Percentiles rank a stretch among this genome's conserved stretches.
These are phyloP conservation scores for Lathamus discolor DNA, from an alignment of 2,113 vertebrate genomes.

Conservation along the genomic window DNA sequence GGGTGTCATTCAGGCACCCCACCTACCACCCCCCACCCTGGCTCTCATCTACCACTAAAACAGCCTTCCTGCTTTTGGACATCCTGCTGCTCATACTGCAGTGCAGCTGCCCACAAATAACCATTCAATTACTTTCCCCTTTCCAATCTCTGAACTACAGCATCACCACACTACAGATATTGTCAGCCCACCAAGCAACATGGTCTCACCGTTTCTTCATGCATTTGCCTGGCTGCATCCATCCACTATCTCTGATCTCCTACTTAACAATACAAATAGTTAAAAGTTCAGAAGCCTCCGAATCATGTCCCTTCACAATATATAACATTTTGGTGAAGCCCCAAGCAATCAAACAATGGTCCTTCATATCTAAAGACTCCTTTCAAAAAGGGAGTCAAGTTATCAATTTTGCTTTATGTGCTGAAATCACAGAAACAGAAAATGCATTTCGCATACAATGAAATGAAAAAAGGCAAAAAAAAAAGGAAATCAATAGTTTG, in stretches of 20 bases:
- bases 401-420: slow-evolving; percentile 4
- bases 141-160: background rate
- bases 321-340: background rate
- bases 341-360: background rate
- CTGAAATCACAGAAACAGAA: slow-evolving; percentile 22
- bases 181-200: background rate
- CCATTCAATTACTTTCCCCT: background rate
- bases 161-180: background rate
- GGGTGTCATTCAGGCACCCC: background rate
- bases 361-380: background rate
- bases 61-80: background rate
- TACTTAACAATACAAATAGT: background rate
- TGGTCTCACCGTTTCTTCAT: fast-evolving
- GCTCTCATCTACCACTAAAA: background rate
- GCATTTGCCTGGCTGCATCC: background rate
- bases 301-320: background rate
- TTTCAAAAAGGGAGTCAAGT: background rate
- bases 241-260: background rate
- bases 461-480: background rate
- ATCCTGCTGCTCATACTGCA: background rate
- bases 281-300: background rate
- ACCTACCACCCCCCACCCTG: background rate
- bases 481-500: background rate
- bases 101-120: background rate
- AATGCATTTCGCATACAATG: slow-evolving; percentile 8